Base-by-base conservation (phyloP, 1,140 invertebrate genomes). In the Drosophila auraria region DNA sequence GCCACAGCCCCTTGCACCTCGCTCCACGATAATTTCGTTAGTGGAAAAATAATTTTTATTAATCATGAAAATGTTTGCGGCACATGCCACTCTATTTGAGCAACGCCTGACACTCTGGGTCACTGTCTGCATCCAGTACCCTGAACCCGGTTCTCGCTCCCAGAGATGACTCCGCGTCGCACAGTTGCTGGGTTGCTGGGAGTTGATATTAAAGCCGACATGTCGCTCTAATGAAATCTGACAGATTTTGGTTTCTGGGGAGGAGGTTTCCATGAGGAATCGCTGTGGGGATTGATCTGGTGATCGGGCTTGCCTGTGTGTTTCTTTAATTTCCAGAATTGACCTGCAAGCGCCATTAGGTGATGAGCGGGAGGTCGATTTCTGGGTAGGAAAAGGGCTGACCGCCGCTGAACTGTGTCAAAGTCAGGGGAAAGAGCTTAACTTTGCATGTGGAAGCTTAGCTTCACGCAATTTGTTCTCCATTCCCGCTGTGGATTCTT, bases 51-150 rank as follows among this genome's bases (percentile, higher is more conserved):
- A 74, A 77, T 23, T 87, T 70, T 87, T 84, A 89, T 86, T 86
- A 86, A 90, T 90, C 86, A 90, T 80, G 73, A 82, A 89, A 77
- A 74, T 91, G 87, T 87, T 90, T 82, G 82, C 87, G 87, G 86
- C 86, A 82, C 87, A 90, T 86, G 86, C 79, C 86, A 90, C 82
- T 91, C 82, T 59, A 86, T 62, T 86, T 89, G 78, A 82, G 63
- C 53, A 51, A 51, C 68, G 73, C 68, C 63, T 73, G 70, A 58
- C 54, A 44, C 54, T 38, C 47, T 68, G 61, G 59, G 61, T 59
- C 71, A 75, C 47, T 59, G 42, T 47, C 25, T 27, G 53, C 49
- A 23, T 47, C 7, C 49, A 57, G 30, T 45, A 12, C 42, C 23
- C 62, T 30, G 40, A 58, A 27, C 30, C 45, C 50, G 57, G 63